Conservation (phyloP, 2,113 vertebrate species). For the Hiodon tergisus region DNA sequence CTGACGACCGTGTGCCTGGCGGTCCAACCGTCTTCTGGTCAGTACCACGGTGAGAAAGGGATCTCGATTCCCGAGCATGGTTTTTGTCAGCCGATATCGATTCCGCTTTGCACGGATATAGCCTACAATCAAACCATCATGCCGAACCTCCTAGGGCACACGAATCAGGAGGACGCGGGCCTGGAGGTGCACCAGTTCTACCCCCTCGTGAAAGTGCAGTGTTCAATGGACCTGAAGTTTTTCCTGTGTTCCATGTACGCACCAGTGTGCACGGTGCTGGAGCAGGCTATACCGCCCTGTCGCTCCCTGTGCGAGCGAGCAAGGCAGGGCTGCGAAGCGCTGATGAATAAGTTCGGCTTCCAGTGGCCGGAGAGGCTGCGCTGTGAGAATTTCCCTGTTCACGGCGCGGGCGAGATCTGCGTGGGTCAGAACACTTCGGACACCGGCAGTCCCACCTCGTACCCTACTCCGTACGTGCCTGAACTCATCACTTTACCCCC, state of each 20-base stretch:
- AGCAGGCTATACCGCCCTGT: conserved; percentile 78
- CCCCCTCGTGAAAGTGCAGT: conserved; percentile 75
- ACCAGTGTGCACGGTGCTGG: conserved; percentile 79
- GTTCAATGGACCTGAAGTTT: conserved; percentile 71
- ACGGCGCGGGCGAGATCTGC: conserved; percentile 76
- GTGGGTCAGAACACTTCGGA: conserved; percentile 81
- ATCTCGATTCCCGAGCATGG: conserved; percentile 74
- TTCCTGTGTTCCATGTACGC: conserved; percentile 82
- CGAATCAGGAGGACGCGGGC: conserved; percentile 78
- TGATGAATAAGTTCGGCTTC: conserved; percentile 85
- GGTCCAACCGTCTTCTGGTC: conserved; percentile 35
- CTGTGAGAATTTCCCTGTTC: conserved; percentile 76
- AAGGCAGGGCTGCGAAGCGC: conserved; percentile 73
- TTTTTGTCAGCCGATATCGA: conserved; percentile 76
- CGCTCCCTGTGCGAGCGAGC: conserved; percentile 75
- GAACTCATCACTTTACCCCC: conserved; percentile 57
- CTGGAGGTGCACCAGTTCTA: conserved; percentile 84
- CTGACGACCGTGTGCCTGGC: conserved; percentile 31
- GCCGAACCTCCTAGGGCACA: conserved; percentile 82
- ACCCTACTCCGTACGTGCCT: conserved; percentile 55
- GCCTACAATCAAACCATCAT: conserved; percentile 85
- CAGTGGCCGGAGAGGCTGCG: conserved; percentile 77
- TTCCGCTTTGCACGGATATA: conserved; percentile 77
- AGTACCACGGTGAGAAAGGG: conserved; percentile 66
- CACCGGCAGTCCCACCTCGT: conserved; percentile 48